These are phyloP conservation scores for Morpho helenor DNA, from an alignment of 2,888 invertebrate genomes.

Conservation along the genomic window DNA sequence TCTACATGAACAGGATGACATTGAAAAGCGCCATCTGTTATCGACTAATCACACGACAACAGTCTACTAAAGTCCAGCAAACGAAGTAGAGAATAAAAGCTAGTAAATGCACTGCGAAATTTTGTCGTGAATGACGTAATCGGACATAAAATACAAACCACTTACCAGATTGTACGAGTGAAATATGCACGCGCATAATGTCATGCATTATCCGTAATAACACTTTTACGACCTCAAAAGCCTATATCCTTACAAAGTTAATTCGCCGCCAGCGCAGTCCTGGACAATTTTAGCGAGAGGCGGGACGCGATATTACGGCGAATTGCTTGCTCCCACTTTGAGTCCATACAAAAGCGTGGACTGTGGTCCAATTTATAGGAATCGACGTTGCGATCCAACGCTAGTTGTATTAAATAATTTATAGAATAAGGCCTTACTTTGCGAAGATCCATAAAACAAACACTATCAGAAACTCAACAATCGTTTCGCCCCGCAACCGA, in stretches of 20 bases:
- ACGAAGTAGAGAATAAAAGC: too few relatives aligned
- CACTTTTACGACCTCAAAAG: constrained; percentile 47
- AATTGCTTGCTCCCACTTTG: constrained; percentile 52
- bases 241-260: constrained; percentile 46
- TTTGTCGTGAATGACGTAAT: background rate
- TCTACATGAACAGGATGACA: too few relatives aligned
- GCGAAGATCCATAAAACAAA: too few relatives aligned
- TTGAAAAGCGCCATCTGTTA: too few relatives aligned
- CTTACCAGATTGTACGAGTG: constrained; percentile 23
- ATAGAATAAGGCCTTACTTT: too few relatives aligned
- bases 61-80: too few relatives aligned
- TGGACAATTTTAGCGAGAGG: constrained; percentile 52
- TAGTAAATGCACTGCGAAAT: too few relatives aligned
- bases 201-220: constrained; percentile 45
- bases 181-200: constrained; percentile 31
- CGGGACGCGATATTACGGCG: constrained; percentile 60
- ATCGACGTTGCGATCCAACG: too few relatives aligned
- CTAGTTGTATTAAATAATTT: too few relatives aligned
- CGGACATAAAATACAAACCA: constrained; percentile 13
- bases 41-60: too few relatives aligned
- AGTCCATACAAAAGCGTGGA: constrained; percentile 35
- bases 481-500: too few relatives aligned
- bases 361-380: constrained; percentile 33
- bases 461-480: too few relatives aligned
- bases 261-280: constrained; percentile 46